Evolutionary conservation across 2,888 invertebrate genomes (phyloP).

Genomic region (Leptopilina syphax): DNA sequence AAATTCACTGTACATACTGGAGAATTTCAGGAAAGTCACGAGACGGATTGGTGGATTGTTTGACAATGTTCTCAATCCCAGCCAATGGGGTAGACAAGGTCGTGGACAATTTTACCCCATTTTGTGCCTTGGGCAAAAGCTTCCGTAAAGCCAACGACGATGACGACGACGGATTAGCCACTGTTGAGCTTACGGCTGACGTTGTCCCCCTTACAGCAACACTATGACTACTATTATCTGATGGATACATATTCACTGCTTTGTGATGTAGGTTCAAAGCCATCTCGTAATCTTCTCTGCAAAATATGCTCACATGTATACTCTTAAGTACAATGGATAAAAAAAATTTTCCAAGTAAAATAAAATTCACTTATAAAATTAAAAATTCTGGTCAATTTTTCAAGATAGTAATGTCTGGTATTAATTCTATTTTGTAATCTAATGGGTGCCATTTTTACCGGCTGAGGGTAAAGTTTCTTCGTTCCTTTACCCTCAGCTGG

Average conservation of each 20-base stretch:
- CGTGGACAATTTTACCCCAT: conserved; percentile 52
- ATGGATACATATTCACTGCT: conserved; percentile 65
- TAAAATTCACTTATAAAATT: background rate
- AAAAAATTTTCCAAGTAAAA: conserved; percentile 5
- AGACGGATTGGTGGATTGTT: conserved; percentile 58
- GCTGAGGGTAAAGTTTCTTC: too few species aligned
- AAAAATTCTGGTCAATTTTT: too few species aligned
- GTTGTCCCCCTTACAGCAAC: conserved; percentile 64
- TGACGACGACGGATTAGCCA: conserved; percentile 60
- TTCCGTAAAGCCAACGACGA: conserved; percentile 55
- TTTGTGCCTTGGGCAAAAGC: conserved; percentile 49
- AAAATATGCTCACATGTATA: background rate
- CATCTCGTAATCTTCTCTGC: conserved; percentile 70
- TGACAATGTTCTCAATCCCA: conserved; percentile 52
- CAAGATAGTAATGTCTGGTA: too few species aligned
- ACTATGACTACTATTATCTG: conserved; percentile 63
- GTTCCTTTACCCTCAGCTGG: too few species aligned
- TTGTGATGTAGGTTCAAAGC: conserved; percentile 71
- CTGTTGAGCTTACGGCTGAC: conserved; percentile 64
- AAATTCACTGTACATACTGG: conserved; percentile 53
- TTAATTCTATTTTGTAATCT: too few species aligned
- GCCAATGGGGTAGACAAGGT: conserved; percentile 59
- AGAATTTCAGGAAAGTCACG: conserved; percentile 60
- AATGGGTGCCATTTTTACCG: too few species aligned
- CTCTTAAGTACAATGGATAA: too few species aligned